These are phyloP conservation scores for Dynastes hyllus DNA, from an alignment of 2,888 invertebrate species.

Conservation along the genomic window DNA sequence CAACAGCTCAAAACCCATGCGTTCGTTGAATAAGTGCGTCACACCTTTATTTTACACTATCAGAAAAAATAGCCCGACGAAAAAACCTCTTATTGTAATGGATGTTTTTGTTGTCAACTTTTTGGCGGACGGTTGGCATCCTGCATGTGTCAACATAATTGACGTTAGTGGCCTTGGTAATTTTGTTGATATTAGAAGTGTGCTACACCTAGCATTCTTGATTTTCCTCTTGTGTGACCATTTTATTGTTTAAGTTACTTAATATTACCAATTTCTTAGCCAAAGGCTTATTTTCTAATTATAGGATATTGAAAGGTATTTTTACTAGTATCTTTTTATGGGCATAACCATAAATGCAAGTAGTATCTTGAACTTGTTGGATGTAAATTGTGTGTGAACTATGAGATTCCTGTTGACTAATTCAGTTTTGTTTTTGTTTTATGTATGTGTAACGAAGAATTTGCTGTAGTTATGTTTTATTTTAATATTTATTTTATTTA, in stretches of 20 bases:
- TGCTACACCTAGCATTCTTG: constrained; percentile 49
- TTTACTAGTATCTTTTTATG: constrained; percentile 22
- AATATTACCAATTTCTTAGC: constrained; percentile 23
- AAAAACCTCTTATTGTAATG: too few relatives aligned
- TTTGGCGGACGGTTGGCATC: not conserved
- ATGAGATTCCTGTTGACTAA: constrained; percentile 16
- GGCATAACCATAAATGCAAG: constrained; percentile 12
- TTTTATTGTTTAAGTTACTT: constrained; percentile 43
- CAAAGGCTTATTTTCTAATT: not conserved
- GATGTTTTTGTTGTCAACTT: too few relatives aligned
- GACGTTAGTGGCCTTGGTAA: constrained; percentile 56
- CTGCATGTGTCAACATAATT: constrained; percentile 34
- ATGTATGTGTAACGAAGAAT: constrained; percentile 20
- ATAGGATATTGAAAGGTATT: constrained; percentile 31
- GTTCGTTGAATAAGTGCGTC: too few relatives aligned
- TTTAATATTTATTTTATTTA: constrained; percentile 49
- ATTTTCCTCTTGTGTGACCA: constrained; percentile 48
- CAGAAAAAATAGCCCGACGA: too few relatives aligned
- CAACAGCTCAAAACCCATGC: too few relatives aligned
- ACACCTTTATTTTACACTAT: too few relatives aligned
- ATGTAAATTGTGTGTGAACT: constrained; percentile 36
- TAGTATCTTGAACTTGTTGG: constrained; percentile 14
- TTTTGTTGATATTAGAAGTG: constrained; percentile 52
- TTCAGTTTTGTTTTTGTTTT: constrained; percentile 28
- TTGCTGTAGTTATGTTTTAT: constrained; percentile 25